Conservation (phyloP, 2,888 invertebrate species). For the Melieria omissa region DNA sequence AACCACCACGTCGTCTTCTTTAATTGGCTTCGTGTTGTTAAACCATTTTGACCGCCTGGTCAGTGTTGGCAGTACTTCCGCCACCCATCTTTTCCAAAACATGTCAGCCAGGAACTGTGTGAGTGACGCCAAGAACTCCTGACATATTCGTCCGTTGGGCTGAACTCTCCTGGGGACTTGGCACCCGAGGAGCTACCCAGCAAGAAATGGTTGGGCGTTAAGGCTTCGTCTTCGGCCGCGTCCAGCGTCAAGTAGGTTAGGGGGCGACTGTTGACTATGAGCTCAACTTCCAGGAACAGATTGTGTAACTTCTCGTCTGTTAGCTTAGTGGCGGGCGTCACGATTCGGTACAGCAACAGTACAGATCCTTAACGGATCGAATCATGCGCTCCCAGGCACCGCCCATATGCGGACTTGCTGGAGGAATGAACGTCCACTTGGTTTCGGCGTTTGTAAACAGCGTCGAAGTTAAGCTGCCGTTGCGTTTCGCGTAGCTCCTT, state of each 20-base stretch:
- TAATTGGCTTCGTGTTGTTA: background rate
- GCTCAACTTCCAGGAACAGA: conserved; percentile 34
- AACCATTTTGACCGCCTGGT: background rate
- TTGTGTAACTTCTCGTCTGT: conserved; percentile 29
- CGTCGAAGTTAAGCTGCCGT: conserved; percentile 5
- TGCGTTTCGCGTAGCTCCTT: conserved; percentile 24
- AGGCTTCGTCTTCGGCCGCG: conserved; percentile 44
- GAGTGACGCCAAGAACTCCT: conserved; percentile 48
- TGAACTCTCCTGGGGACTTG: conserved; percentile 38
- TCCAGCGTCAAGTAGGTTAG: conserved; percentile 39
- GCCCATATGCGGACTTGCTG: conserved; percentile 30
- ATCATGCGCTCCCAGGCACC: conserved; percentile 35
- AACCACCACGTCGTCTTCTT: no score
- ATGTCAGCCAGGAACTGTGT: conserved; percentile 42
- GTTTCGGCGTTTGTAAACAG: conserved; percentile 1
- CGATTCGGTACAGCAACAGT: conserved; percentile 26
- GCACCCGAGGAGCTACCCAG: no score
- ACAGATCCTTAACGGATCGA: conserved; percentile 25
- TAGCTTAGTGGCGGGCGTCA: conserved; percentile 26
- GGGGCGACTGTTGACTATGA: conserved; percentile 39
- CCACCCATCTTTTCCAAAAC: conserved; percentile 52
- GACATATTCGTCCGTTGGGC: conserved; percentile 31
- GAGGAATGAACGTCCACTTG: conserved; percentile 29
- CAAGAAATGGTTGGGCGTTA: conserved; percentile 55
- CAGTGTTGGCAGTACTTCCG: conserved; percentile 49